Conservation (phyloP, 2,888 invertebrate genomes). For the Hyles lineata region DNA sequence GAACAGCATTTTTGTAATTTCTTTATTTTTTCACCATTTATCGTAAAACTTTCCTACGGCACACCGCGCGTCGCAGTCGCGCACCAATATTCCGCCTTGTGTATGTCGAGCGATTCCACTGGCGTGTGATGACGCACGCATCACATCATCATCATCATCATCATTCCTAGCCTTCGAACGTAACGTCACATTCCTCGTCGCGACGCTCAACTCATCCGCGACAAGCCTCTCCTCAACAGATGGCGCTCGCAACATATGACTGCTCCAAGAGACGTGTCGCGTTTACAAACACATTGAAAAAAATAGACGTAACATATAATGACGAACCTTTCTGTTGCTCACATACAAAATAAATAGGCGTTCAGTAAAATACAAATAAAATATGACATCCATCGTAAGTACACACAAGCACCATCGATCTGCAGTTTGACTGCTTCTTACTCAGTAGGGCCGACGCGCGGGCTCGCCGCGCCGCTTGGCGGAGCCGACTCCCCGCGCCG, state of each 20-base stretch:
- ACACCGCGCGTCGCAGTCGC: conserved; percentile 81
- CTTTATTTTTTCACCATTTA: conserved; percentile 85
- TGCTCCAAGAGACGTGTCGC: conserved; percentile 50
- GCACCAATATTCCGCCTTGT: conserved; percentile 81
- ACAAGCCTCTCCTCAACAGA: conserved; percentile 36
- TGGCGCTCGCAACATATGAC: conserved; percentile 9
- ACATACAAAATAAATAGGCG: conserved; percentile 73
- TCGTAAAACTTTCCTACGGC: conserved; percentile 84
- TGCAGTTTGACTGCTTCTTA: conserved; percentile 76
- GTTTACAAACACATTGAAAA: conserved; percentile 65
- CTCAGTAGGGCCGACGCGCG: conserved; percentile 53
- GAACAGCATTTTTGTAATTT: conserved; percentile 74
- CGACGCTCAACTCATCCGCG: conserved; percentile 53
- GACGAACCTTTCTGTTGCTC: conserved; percentile 50
- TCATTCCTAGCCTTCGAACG: conserved; percentile 13
- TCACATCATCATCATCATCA: conserved; percentile 32
- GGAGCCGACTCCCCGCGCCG: conserved; percentile 42
- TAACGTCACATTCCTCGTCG: conserved; percentile 42
- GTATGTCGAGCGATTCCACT: conserved; percentile 70
- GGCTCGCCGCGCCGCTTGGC: conserved; percentile 53
- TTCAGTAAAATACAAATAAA: conserved; percentile 66
- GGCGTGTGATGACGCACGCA: conserved; percentile 32
- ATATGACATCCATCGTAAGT: conserved; percentile 79
- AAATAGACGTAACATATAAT: conserved; percentile 43
- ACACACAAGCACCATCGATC: conserved; percentile 79